Percentiles rank a stretch among this genome's conserved stretches.
Conservation (phyloP, 2,888 invertebrate species). For the Neoitamus cyanurus region DNA sequence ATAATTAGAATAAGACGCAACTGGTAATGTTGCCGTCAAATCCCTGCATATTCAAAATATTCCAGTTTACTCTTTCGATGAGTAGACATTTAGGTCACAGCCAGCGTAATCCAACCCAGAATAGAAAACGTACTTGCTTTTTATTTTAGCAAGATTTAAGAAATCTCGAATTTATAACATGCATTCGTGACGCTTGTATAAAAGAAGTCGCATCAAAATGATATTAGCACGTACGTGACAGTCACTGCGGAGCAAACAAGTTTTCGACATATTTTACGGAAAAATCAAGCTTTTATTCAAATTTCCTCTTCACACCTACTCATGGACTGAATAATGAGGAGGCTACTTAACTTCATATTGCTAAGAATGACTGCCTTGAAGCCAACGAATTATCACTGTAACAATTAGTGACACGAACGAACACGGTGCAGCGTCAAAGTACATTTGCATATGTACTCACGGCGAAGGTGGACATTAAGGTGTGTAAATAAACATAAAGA, state of each 20-base stretch:
- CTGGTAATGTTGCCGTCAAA: not conserved
- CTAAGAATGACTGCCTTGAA: conserved; percentile 38
- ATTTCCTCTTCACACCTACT: conserved; percentile 37
- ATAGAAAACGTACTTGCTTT: not conserved
- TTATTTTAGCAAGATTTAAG: not conserved
- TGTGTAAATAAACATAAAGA: conserved; percentile 45
- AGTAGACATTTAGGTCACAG: not conserved
- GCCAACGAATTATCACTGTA: conserved; percentile 44
- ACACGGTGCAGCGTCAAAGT: conserved; percentile 49
- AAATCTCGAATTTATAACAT: conserved; percentile 3
- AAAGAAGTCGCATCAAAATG: conserved; percentile 32
- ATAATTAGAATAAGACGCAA: not conserved
- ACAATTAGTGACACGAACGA: conserved; percentile 47
- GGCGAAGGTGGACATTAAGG: conserved; percentile 33
- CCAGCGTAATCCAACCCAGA: not conserved
- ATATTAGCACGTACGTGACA: conserved; percentile 32
- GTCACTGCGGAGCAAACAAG: conserved; percentile 12
- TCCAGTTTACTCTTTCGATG: not conserved
- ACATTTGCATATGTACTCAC: conserved; percentile 50
- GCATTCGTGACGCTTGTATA: conserved; percentile 28
- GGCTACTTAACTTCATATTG: conserved; percentile 15
- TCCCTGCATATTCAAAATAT: not conserved
- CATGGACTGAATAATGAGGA: conserved; percentile 36
- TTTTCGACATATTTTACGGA: conserved; percentile 33
- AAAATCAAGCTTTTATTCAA: conserved; percentile 39